Evolutionary conservation across 2,113 vertebrate species (phyloP), one percentile per base, ranked within the genome.

Genomic region (Chrysemys picta): DNA sequence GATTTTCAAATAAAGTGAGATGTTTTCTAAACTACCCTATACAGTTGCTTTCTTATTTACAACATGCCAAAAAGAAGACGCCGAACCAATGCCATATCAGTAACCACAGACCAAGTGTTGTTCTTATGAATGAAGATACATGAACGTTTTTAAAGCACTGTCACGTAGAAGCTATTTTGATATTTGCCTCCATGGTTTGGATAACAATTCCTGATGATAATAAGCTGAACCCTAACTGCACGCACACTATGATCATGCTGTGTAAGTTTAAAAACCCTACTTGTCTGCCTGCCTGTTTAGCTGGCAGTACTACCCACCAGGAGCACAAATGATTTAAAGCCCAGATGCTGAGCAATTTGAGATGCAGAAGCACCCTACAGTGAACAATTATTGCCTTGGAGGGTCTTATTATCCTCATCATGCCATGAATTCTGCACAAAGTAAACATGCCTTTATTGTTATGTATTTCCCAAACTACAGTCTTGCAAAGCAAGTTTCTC

Each of bases 311-410:
- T 91, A 90, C 94, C 92, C 97, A 97, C 91, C 96, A 93, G 96
- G 92, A 98, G 96, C 90, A 94, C 87, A 97, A 94, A 97, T 97
- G 95, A 98, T 97, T 98, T 97, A 98, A 95, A 98, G 89, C 91
- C 93, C 97, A 98, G 97, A 98, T 96, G 96, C 95, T 96, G 93
- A 98, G 90, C 95, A 98, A 98, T 98, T 97, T 98, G 97, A 98
- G 96, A 98, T 97, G 94, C 95, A 97, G 92, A 96, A 97, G 88
- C 96, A 94, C 95, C 98, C 97, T 95, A 96, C 90, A 95, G 94
- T 85, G 97, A 97, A 96, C 96, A 98, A 98, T 98, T 98, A 98
- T 97, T 98, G 96, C 96, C 95, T 97, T 97, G 91, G 95, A 98
- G 96, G 95, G 82, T 96, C 94, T 97, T 98, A 97, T 97, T 98